A percentile compares a stretch with the other conserved stretches of the same genome.
phyloP scores from a whole-genome alignment of 1,140 invertebrate genomes.

The Brachystomella parvula region DNA sequence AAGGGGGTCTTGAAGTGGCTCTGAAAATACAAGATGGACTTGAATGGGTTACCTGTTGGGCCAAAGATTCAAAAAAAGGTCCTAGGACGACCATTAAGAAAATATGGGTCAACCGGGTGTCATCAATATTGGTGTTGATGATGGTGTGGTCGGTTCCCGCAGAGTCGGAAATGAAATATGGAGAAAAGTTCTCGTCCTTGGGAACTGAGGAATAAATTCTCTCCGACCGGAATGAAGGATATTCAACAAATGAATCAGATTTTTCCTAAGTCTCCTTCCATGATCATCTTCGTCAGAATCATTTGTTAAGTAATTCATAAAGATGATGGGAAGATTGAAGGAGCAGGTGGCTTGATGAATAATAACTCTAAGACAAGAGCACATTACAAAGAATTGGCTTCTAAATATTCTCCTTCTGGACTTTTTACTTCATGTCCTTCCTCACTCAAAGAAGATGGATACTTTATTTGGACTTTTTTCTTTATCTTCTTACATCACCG shows the following conservation, averaged over 20 bases:
- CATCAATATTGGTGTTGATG: background rate
- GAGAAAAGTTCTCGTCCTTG: background rate
- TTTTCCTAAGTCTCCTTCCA: background rate
- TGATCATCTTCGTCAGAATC: background rate
- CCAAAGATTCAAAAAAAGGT: background rate
- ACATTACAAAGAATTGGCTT: background rate
- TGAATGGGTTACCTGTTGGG: background rate
- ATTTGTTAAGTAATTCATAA: background rate
- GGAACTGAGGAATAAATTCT: background rate
- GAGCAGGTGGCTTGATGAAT: constrained; percentile 33
- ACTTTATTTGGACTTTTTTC: background rate
- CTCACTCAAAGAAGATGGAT: background rate
- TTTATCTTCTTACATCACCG: background rate
- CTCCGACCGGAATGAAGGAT: background rate
- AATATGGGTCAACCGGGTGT: background rate
- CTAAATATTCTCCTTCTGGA: background rate
- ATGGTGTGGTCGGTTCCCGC: background rate
- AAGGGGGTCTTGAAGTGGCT: too few species aligned
- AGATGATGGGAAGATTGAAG: background rate
- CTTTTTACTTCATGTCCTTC: background rate
- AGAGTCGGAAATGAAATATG: background rate
- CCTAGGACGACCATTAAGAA: background rate
- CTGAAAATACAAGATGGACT: too few species aligned
- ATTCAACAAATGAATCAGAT: background rate
- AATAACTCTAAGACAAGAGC: too few species aligned